Conservation (phyloP, 2,113 vertebrate genomes). For the Cnemophilus loriae region DNA sequence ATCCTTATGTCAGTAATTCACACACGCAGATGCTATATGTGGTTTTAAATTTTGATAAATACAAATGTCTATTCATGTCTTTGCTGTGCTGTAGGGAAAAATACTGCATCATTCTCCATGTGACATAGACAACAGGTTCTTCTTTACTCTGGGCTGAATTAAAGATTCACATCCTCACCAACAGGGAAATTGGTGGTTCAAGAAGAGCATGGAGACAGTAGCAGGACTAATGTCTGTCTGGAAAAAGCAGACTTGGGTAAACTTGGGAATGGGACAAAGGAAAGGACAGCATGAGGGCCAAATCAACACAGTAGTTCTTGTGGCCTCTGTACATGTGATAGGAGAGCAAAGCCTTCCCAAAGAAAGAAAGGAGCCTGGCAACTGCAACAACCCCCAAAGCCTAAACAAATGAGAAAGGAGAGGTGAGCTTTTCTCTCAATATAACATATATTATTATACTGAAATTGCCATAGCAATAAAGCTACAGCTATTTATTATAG, state of each 20-base stretch:
- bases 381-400: neutral
- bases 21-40: neutral
- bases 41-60: neutral
- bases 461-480: neutral
- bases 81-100: neutral
- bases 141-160: neutral
- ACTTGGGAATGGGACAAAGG: neutral
- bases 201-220: neutral
- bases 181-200: neutral
- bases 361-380: neutral
- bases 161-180: neutral
- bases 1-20: neutral
- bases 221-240: neutral
- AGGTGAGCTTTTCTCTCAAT: neutral
- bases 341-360: neutral
- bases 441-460: neutral
- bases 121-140: neutral
- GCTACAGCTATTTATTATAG: neutral
- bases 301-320: neutral
- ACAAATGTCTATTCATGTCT: neutral
- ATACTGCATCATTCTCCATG: neutral
- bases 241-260: neutral
- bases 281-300: neutral
- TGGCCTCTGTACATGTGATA: neutral
- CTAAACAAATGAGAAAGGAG: neutral